phyloP scores from a whole-genome alignment of 2,113 vertebrate genomes.

The Gymnarchus niloticus region DNA sequence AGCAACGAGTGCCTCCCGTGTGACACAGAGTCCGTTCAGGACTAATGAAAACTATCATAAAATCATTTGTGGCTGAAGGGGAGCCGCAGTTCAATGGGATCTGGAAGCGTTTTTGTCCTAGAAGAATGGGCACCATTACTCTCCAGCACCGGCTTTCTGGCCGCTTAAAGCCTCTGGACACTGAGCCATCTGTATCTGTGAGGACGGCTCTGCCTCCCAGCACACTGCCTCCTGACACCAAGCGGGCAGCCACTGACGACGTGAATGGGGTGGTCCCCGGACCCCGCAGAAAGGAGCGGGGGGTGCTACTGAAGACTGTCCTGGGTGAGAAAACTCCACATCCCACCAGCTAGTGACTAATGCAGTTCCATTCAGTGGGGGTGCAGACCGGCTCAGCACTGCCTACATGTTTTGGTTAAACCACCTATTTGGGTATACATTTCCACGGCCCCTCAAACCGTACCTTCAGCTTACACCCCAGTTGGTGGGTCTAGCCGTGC shows the following conservation, averaged over 20 bases:
- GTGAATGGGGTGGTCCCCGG: background rate
- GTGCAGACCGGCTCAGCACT: too few species aligned
- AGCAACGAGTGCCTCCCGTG: background rate
- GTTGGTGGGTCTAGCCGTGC: too few species aligned
- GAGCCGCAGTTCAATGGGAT: constrained; percentile 7
- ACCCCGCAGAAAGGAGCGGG: background rate
- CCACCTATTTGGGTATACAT: too few species aligned
- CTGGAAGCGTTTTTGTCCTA: constrained; percentile 18
- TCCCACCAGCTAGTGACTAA: background rate
- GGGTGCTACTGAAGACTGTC: background rate
- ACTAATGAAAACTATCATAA: constrained; percentile 27
- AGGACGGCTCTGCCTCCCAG: background rate
- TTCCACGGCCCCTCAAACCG: too few species aligned
- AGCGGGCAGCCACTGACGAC: background rate
- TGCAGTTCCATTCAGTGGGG: too few species aligned
- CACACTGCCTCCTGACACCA: background rate
- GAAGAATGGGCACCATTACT: constrained; percentile 27
- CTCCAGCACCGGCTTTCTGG: background rate
- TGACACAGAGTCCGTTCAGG: background rate
- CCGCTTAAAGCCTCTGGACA: background rate
- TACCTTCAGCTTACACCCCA: too few species aligned
- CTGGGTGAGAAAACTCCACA: too few species aligned
- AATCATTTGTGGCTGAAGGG: constrained; percentile 19
- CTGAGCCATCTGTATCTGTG: background rate
- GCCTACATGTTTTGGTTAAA: too few species aligned